These are phyloP conservation scores for Trimorus sp. DNA, from an alignment of 2,888 invertebrate genomes.

Conservation along the genomic window DNA sequence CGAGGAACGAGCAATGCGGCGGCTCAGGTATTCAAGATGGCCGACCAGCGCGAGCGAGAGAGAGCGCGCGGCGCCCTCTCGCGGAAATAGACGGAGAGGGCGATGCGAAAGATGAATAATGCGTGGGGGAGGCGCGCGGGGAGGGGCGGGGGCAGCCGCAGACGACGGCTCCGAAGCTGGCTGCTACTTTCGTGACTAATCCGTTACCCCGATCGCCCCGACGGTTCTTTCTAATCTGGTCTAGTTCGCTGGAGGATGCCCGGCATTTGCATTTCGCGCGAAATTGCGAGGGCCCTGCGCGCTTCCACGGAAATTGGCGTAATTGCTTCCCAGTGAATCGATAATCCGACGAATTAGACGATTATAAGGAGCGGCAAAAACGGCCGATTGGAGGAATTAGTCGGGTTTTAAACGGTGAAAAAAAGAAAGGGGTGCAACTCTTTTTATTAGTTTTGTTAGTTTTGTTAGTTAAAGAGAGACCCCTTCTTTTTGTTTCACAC, in stretches of 20 bases:
- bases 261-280: conserved; percentile 35
- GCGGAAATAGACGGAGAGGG: conserved; percentile 64
- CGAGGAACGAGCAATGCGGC: conserved; percentile 81
- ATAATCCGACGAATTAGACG: too few species aligned
- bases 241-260: conserved; percentile 47
- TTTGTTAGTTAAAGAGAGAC: too few species aligned
- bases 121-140: conserved; percentile 73
- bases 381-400: too few species aligned
- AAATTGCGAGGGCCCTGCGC: too few species aligned
- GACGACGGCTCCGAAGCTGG: conserved; percentile 41
- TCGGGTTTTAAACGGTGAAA: too few species aligned
- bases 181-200: conserved; percentile 77
- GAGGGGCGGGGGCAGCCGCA: conserved; percentile 63
- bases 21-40: conserved; percentile 83
- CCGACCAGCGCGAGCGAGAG: conserved; percentile 71
- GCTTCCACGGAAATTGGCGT: too few species aligned
- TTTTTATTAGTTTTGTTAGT: too few species aligned
- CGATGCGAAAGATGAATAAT: conserved; percentile 77
- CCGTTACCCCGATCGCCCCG: conserved; percentile 77
- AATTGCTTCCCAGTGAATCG: too few species aligned
- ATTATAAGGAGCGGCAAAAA: too few species aligned
- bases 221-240: conserved; percentile 66
- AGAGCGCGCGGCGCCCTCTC: conserved; percentile 62
- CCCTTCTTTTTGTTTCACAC: too few species aligned
- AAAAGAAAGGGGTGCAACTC: too few species aligned